Base-by-base conservation (phyloP, 2,888 invertebrate species). In the Lycocerus yunnanus region DNA sequence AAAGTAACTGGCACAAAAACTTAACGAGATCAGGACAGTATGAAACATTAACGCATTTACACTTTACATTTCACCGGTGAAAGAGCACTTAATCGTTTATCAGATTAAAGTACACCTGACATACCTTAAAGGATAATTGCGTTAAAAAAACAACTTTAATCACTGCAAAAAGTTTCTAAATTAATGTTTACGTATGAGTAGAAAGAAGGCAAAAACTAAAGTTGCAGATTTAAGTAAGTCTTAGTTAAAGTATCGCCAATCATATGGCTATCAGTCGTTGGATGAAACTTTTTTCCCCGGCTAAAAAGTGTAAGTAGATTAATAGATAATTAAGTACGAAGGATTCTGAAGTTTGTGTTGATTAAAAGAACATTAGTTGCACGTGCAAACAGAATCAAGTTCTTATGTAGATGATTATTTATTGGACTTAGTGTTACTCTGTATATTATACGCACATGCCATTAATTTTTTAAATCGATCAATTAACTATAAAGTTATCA, bases 31-130 rank as follows among this genome's bases (percentile, higher is more conserved):
- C 75, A 73, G 67, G 75, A 72, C 75, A 63, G 73, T 71, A 72
- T 70, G 59, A 72, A 61, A 70, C 67, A 74, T 66, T 58, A 66
- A 67, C 68, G 74, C 74, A 71, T 75, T 59, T 74, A 70, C 66
- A 74, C 71, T 73, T 76, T 60, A 70, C 74, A 69, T 72, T 74
- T 76, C 71, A 74, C 76, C 69, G 24, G 71, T 69, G 71, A 71
- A 73, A 72, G 72, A 76, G 67, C 70, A 73, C 75, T 73, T 74
- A 74, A 73, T 75, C 68, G 73, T 73, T 73, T 74, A 76, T 73
- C 77, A 77, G 79, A 79, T 81, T 80, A 77, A 78, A 78, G 79
- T 80, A 78, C 79, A 81, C 78, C 78, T 79, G 75, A 76, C 70
- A 70, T 58, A 77, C 77, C 76, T 78, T 79, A 76, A 78, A 73